phyloP scores from a whole-genome alignment of 2,113 vertebrate species.

The Dicentrarchus labrax region DNA sequence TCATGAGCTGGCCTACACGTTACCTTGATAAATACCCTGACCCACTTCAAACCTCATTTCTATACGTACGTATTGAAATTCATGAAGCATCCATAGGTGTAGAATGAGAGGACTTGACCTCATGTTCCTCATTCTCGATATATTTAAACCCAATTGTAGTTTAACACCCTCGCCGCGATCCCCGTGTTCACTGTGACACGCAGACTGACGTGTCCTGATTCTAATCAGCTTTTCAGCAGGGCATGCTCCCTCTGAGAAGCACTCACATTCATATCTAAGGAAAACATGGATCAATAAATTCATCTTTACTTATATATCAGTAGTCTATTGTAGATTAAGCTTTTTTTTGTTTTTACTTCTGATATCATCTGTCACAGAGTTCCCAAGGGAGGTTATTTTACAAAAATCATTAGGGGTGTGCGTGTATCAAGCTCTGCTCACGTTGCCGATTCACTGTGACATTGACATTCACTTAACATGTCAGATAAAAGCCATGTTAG shows the following conservation, averaged over 20 bases:
- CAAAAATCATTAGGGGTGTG: constrained; percentile 57
- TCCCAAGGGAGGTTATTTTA: constrained; percentile 48
- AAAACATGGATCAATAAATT: constrained; percentile 52
- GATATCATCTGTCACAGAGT: constrained; percentile 54
- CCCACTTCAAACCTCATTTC: constrained; percentile 64
- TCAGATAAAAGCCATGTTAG: constrained; percentile 65
- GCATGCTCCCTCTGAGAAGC: constrained; percentile 17
- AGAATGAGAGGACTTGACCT: constrained; percentile 54
- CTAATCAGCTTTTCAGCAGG: constrained; percentile 52
- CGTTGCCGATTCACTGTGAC: constrained; percentile 46
- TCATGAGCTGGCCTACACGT: constrained; percentile 55
- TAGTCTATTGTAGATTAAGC: constrained; percentile 29
- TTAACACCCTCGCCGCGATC: constrained; percentile 38
- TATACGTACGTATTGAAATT: constrained; percentile 56
- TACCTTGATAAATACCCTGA: constrained; percentile 68
- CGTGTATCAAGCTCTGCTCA: constrained; percentile 41
- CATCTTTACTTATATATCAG: constrained; percentile 53
- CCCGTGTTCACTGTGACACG: constrained; percentile 30
- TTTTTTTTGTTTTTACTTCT: constrained; percentile 16
- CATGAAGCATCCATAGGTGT: constrained; percentile 41
- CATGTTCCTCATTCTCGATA: constrained; percentile 48
- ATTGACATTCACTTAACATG: constrained; percentile 66
- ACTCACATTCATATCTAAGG: constrained; percentile 36
- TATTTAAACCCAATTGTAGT: constrained; percentile 56
- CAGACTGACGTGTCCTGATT: constrained; percentile 61